Conservation (phyloP, 1,140 invertebrate species). For the Bombus waltoni region DNA sequence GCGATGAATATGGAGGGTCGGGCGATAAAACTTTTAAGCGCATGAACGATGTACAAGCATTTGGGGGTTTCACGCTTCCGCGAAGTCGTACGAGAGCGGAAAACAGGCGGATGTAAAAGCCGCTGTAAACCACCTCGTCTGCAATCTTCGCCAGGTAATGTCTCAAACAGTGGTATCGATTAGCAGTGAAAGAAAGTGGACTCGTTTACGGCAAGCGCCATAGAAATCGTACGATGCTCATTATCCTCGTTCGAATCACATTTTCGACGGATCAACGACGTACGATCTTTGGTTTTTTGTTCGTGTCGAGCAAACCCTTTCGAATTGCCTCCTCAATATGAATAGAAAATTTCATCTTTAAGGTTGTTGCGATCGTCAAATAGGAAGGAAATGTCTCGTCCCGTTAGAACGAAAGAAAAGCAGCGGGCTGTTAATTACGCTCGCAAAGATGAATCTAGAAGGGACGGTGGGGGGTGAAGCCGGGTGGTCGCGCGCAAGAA, state of each 20-base stretch:
- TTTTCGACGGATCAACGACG: no score
- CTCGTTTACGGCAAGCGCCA: background rate
- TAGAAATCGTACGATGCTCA: background rate
- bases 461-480: background rate
- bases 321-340: background rate
- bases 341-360: no score
- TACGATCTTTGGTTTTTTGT: background rate
- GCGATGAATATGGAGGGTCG: conserved; percentile 41
- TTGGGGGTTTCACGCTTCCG: conserved; percentile 63
- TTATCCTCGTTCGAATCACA: no score
- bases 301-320: background rate
- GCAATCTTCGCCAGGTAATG: conserved; percentile 72
- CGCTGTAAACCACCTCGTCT: conserved; percentile 55
- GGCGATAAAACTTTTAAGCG: conserved; percentile 36
- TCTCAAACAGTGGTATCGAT: conserved; percentile 75
- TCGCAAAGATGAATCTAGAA: conserved; percentile 19
- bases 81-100: conserved; percentile 62
- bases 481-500: conserved; percentile 22
- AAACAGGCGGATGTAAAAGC: conserved; percentile 63
- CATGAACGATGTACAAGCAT: conserved; percentile 33
- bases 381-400: background rate
- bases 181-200: conserved; percentile 46
- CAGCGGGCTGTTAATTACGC: background rate
- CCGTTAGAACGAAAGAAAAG: background rate
- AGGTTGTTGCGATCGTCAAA: background rate